Conservation (phyloP, 2,797 vertebrate genomes). For the Pachyuromys duprasi region DNA sequence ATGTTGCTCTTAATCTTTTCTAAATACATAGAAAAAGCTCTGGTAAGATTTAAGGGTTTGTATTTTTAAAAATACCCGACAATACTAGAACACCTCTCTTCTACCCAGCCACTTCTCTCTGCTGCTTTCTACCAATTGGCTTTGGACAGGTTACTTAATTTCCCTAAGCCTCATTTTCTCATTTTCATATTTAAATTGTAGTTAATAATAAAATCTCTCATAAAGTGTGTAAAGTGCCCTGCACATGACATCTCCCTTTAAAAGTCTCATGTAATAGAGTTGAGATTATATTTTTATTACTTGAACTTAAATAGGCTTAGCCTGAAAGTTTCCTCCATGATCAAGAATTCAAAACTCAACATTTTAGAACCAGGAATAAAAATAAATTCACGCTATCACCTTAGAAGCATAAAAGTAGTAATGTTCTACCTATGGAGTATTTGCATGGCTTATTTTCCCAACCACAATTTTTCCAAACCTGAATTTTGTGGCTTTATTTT, state of each 20-base stretch:
- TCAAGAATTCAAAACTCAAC: conserved; percentile 57
- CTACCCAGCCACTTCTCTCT: not conserved
- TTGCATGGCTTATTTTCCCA: conserved; percentile 47
- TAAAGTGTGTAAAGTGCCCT: conserved; percentile 67
- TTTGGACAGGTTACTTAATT: conserved; percentile 60
- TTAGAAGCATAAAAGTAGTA: conserved; percentile 32
- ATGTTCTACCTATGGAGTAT: not conserved
- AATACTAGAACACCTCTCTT: not conserved
- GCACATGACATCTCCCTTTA: conserved; percentile 55
- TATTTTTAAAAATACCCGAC: conserved; percentile 18
- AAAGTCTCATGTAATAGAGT: conserved; percentile 50
- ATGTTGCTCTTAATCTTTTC: conserved; percentile 55
- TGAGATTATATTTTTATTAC: conserved; percentile 76
- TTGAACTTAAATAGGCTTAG: conserved; percentile 73
- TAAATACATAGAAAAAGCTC: conserved; percentile 52
- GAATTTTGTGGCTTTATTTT: conserved; percentile 30
- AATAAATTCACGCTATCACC: conserved; percentile 52
- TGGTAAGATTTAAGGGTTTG: not conserved
- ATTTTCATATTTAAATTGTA: conserved; percentile 55
- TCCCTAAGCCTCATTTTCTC: conserved; percentile 34
- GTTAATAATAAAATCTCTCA: conserved; percentile 58
- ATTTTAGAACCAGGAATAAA: conserved; percentile 40
- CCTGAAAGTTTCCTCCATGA: conserved; percentile 48
- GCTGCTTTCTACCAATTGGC: conserved; percentile 50
- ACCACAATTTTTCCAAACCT: conserved; percentile 19